Base-by-base conservation (phyloP, 2,797 vertebrate species). In the Sylvilagus floridanus region DNA sequence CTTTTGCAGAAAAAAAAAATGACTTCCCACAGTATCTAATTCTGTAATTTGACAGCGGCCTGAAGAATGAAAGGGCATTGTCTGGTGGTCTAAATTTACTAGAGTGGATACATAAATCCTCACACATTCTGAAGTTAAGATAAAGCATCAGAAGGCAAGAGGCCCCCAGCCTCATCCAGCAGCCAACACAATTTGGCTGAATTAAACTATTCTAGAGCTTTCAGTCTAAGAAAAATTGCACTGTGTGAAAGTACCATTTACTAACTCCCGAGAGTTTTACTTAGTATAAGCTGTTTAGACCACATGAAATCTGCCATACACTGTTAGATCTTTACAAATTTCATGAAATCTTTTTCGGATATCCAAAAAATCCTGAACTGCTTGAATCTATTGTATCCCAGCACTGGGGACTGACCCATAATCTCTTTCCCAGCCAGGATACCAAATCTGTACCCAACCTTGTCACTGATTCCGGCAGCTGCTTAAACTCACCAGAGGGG, bases 371-470 rank as follows among this genome's bases (percentile, higher is more conserved):
- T 98, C 98, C 98, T 98, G 97, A 98, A 99, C 99, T 98, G 99
- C 98, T 99, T 99, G 98, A 98, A 98, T 99, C 98, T 98, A 98
- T 98, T 99, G 99, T 99, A 98, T 98, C 97, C 97, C 97, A 98
- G 98, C 98, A 98, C 98, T 98, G 98, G 97, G 97, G 98, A 98
- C 98, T 98, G 98, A 98, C 98, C 97, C 98, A 97, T 99, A 99
- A 99, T 99, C 99, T 99, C 99, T 99, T 99, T 99, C 99, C 99
- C 99, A 99, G 99, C 99, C 98, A 98, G 99, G 98, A 98, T 98
- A 98, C 98, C 98, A 98, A 99, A 99, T 99, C 98, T 98, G 98
- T 97, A 98, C 98, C 98, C 98, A 99, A 99, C 99, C 98, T 99
- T 99, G 98, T 99, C 98, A 98, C 98, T 98, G 98, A 98, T 98